Base-by-base conservation (phyloP, 2,797 vertebrate species). In the Coccyzus lansbergi region DNA sequence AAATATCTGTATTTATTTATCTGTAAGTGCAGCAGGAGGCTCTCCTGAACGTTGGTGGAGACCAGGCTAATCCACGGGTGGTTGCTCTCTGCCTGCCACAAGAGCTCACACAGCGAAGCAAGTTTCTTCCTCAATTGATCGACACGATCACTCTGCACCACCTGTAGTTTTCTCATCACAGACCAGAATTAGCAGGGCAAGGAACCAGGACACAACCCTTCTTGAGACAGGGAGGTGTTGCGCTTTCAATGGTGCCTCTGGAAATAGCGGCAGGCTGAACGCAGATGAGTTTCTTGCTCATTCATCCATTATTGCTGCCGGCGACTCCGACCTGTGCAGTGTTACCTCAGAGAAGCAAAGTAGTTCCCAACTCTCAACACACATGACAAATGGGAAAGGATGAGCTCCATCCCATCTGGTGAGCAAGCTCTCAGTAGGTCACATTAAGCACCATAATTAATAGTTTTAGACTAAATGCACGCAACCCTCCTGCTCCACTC, bases 401-500 rank as follows among this genome's bases (percentile, higher is more conserved):
- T 91, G 82, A 94, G 75, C 78, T 64, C 49, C 65, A 63, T 59
- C 95, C 96, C 88, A 94, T 87, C 94, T 90, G 89, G 85, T 56
- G 92, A 96, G 88, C 52, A 87, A 83, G 67, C 90, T 96, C 96
- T 95, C 95, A 56, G 91, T 89, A 94, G 96, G 94, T 96, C 91
- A 87, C 68, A 83, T 96, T 94, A 96, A 85, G 92, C 84, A 91
- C 88, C 89, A 93, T 90, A 96, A 95, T 93, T 93, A 95, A 96
- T 93, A 95, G 91, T 87, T 95, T 88, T 64, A 75, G 48, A 77
- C 52, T 74, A 79, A 93, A 81, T 58, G 36, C 8, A 26, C n/a
- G 81, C 81, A 81, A 55, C 40, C 36, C 71, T 90, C 60, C 69
- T 31, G 31, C 33, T 93, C 77, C 75, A 59, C 58, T 8, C 8